A percentile compares a stretch with the other conserved stretches of the same genome.
Conservation (phyloP, 2,888 invertebrate genomes). For the Agrochola circellaris region DNA sequence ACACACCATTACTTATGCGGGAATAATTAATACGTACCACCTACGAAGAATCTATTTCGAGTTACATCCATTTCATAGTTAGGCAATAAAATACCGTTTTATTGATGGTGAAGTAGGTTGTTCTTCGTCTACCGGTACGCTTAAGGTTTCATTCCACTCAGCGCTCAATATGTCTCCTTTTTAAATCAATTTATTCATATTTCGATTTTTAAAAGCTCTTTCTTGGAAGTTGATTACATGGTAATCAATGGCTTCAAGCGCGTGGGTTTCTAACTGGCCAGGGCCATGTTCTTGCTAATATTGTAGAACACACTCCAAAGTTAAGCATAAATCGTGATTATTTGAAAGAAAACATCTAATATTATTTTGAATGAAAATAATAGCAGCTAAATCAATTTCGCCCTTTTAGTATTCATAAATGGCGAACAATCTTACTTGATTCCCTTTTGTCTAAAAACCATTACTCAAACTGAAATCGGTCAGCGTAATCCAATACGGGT, state of each 20-base stretch:
- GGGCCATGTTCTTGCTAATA: neutral
- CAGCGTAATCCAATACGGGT: slow-evolving; percentile 46
- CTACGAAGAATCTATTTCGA: slow-evolving; percentile 18
- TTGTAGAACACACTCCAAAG: neutral
- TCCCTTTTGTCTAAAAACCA: slow-evolving; percentile 20
- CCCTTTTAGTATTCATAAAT: neutral
- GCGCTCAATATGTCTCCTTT: neutral
- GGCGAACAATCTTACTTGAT: neutral
- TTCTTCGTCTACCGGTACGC: neutral
- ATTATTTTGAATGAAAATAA: neutral
- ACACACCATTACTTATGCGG: neutral
- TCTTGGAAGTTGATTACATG: neutral
- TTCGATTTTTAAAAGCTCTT: neutral
- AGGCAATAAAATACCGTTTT: neutral
- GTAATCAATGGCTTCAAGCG: neutral
- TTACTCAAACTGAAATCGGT: slow-evolving; percentile 43
- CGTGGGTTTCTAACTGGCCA: neutral
- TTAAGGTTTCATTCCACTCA: neutral
- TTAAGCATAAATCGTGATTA: no score
- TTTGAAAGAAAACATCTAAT: neutral
- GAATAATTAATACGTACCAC: slow-evolving; percentile 9
- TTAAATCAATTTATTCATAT: neutral
- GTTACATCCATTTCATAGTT: neutral
- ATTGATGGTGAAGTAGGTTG: neutral
- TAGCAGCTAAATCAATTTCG: neutral